phyloP scores from a whole-genome alignment of 2,888 invertebrate genomes.

The Ochropleura plecta region DNA sequence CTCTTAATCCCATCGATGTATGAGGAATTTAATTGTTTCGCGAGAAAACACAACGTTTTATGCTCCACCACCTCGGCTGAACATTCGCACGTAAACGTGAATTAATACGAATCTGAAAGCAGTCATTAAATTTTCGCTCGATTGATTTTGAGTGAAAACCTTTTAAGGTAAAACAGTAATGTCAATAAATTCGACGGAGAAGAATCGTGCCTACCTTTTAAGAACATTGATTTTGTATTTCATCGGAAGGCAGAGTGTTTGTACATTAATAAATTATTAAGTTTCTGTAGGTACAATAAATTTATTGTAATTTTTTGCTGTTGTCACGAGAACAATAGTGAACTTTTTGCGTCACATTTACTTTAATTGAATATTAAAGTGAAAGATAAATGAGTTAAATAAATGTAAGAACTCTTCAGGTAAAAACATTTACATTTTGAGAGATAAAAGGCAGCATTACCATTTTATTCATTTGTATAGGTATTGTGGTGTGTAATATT shows the following conservation, averaged over 20 bases:
- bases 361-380: constrained; percentile 61
- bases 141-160: constrained; percentile 86
- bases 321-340: constrained; percentile 55
- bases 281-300: constrained; percentile 38
- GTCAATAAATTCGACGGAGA: constrained; percentile 79
- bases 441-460: constrained; percentile 54
- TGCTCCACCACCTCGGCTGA: constrained; percentile 79
- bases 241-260: constrained; percentile 60
- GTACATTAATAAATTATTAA: constrained; percentile 62
- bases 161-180: constrained; percentile 85
- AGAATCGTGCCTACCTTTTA: constrained; percentile 76
- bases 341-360: constrained; percentile 67
- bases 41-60: constrained; percentile 84
- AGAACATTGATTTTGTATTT: constrained; percentile 75
- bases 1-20: constrained; percentile 83
- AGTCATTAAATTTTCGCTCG: constrained; percentile 88
- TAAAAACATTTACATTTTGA: constrained; percentile 57
- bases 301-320: constrained; percentile 44
- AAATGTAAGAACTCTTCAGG: constrained; percentile 47
- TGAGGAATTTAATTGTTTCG: constrained; percentile 89
- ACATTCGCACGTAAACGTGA: constrained; percentile 81
- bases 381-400: constrained; percentile 55
- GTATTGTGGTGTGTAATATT: constrained; percentile 74
- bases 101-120: constrained; percentile 87
- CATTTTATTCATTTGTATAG: constrained; percentile 65